Evolutionary conservation across 2,797 vertebrate species (phyloP).

Genomic region (Adelosebastes latens): DNA sequence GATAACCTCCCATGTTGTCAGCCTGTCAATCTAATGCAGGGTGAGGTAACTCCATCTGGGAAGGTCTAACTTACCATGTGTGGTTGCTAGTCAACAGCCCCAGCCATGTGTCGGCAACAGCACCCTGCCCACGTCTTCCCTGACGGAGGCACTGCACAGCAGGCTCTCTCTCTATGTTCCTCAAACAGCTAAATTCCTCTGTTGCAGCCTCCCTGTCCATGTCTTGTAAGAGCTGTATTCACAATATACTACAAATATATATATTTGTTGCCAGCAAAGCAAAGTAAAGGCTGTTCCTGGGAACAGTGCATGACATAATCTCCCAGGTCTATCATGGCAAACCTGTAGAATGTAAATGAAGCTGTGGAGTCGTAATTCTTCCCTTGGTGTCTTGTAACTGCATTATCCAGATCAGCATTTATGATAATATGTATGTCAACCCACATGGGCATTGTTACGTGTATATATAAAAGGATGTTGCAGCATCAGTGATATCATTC

Average conservation of each 20-base stretch:
- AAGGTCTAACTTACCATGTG: constrained; percentile 16
- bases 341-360: neutral
- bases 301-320: neutral
- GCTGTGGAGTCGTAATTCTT: neutral
- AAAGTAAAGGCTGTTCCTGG: neutral
- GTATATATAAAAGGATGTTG: neutral
- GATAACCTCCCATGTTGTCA: constrained; percentile 15
- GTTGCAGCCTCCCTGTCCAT: neutral
- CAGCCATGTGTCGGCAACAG: constrained; percentile 26
- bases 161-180: neutral
- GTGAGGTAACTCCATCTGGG: neutral
- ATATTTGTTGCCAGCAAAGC: neutral
- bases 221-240: neutral
- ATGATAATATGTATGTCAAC: neutral
- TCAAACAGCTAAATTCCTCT: neutral
- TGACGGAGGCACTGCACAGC: neutral
- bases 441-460: neutral
- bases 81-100: constrained; percentile 27
- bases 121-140: constrained; percentile 18
- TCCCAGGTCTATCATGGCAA: neutral
- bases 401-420: constrained; percentile 4
- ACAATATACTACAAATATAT: neutral
- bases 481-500: neutral
- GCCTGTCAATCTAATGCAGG: neutral
- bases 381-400: neutral